These are phyloP conservation scores for Pseudobourletiella spinata DNA, from an alignment of 1,140 invertebrate species.

Conservation along the genomic window DNA sequence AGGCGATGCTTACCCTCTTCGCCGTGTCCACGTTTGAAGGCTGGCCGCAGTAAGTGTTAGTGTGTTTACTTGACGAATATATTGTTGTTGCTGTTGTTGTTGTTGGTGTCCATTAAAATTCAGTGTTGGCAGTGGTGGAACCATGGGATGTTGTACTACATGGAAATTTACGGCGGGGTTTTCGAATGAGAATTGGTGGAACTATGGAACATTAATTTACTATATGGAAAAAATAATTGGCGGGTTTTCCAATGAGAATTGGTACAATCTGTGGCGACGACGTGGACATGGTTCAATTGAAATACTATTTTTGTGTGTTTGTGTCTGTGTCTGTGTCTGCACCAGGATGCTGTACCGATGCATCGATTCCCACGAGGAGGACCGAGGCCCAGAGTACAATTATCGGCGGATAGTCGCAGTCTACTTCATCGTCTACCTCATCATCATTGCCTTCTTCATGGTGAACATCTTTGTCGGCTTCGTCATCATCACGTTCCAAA, in stretches of 20 bases:
- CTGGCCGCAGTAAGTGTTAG: conserved; percentile 82
- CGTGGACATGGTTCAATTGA: no score
- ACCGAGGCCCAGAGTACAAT: conserved; percentile 92
- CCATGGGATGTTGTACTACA: no score
- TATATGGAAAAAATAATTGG: no score
- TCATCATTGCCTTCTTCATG: conserved; percentile 99
- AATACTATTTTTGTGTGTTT: no score
- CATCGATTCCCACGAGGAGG: conserved; percentile 94
- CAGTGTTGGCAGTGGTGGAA: no score
- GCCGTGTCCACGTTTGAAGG: conserved; percentile 99
- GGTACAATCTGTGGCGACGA: no score
- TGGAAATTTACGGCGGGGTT: no score
- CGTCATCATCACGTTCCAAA: conserved; percentile 99
- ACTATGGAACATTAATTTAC: no score
- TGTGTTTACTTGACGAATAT: not conserved
- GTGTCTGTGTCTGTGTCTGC: no score
- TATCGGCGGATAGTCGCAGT: conserved; percentile 93
- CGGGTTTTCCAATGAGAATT: no score
- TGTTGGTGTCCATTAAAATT: not conserved
- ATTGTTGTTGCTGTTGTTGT: not conserved
- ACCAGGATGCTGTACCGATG: conserved; percentile 89
- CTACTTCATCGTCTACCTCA: conserved; percentile 99
- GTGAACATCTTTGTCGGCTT: conserved; percentile 99
- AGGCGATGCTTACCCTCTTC: conserved; percentile 98
- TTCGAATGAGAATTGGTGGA: no score